A percentile compares a stretch with the other conserved stretches of the same genome.
These are phyloP conservation scores for Limnephilus lunatus DNA, from an alignment of 2,888 invertebrate species.

Conservation along the genomic window DNA sequence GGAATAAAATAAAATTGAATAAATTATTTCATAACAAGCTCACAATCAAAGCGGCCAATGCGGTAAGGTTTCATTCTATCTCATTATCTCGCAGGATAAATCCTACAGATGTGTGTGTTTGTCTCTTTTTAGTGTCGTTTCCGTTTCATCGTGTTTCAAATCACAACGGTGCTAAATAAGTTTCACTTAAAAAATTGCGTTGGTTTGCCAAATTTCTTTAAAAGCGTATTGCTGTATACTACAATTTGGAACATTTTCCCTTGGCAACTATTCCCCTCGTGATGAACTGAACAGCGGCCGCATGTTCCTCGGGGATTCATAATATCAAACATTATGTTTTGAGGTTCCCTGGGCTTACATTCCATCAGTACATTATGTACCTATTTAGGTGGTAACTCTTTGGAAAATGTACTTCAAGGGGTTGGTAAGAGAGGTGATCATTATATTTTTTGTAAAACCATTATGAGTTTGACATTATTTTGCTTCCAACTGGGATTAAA, in stretches of 20 bases:
- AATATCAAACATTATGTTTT: background rate
- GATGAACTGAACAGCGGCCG: slow-evolving; percentile 18
- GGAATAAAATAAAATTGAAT: too few relatives aligned
- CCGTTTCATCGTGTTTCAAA: too few relatives aligned
- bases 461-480: background rate
- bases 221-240: background rate
- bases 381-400: background rate
- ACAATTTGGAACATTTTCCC: slow-evolving; percentile 24
- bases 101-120: too few relatives aligned
- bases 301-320: slow-evolving; percentile 14
- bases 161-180: too few relatives aligned
- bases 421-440: background rate
- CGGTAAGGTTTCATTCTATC: too few relatives aligned
- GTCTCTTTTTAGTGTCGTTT: too few relatives aligned
- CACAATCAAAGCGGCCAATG: too few relatives aligned
- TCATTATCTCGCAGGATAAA: too few relatives aligned
- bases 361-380: background rate
- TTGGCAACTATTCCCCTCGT: background rate
- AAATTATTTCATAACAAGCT: too few relatives aligned
- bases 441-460: background rate
- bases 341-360: background rate
- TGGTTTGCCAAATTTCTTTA: background rate
- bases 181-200: background rate
- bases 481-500: too few relatives aligned
- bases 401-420: background rate